phyloP scores from a whole-genome alignment of 2,888 invertebrate species.

The Agrotis ipsilon region DNA sequence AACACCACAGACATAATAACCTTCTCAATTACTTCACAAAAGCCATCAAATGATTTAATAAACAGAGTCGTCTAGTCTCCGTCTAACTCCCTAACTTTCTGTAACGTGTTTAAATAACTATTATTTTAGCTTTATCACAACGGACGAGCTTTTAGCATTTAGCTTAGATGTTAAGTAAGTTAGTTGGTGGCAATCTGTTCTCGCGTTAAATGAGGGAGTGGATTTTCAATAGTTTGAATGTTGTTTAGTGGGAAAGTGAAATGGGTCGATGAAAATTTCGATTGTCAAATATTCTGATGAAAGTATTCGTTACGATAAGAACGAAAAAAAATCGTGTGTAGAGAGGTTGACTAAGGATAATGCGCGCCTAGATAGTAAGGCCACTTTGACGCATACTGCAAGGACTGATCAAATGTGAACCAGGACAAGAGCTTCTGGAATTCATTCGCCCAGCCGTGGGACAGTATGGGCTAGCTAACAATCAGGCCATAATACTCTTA shows the following conservation, averaged over 20 bases:
- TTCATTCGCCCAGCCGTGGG: too few species aligned
- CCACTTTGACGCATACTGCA: too few species aligned
- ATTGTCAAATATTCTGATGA: not conserved
- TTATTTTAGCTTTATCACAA: slow-evolving; percentile 64
- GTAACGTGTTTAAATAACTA: slow-evolving; percentile 65
- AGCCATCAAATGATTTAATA: slow-evolving; percentile 47
- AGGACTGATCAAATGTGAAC: too few species aligned
- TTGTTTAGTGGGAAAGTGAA: not conserved
- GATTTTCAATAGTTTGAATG: slow-evolving; percentile 18
- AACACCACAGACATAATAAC: slow-evolving; percentile 6
- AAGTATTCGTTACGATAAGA: too few species aligned
- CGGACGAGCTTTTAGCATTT: slow-evolving; percentile 65
- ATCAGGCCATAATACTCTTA: too few species aligned
- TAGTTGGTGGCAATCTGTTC: slow-evolving; percentile 60
- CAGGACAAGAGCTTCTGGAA: too few species aligned
- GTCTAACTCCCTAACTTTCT: slow-evolving; percentile 47
- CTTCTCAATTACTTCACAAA: slow-evolving; percentile 11
- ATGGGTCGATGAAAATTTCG: not conserved
- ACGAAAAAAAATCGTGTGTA: too few species aligned
- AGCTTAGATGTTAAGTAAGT: slow-evolving; percentile 64
- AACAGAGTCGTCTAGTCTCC: slow-evolving; percentile 32
- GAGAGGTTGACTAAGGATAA: too few species aligned
- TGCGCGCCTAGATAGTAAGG: too few species aligned
- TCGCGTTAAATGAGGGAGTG: slow-evolving; percentile 12
- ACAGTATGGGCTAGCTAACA: too few species aligned